phyloP scores from a whole-genome alignment of 2,797 vertebrate species.

The Gallinago stenura region DNA sequence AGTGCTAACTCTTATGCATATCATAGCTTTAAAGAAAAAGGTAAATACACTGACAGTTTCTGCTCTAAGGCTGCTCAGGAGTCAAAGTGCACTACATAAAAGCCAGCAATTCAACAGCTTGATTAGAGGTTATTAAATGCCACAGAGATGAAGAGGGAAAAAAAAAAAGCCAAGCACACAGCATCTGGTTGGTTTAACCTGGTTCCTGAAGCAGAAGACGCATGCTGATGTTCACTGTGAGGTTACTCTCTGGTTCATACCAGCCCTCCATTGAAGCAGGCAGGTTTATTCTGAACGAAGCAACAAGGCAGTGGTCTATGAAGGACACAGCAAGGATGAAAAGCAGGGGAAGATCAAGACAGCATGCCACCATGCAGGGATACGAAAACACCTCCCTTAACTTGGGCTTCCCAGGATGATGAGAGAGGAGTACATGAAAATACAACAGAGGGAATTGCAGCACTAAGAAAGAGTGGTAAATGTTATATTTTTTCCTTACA shows the following conservation, averaged over 20 bases:
- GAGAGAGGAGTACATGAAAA: not conserved
- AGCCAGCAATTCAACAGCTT: not conserved
- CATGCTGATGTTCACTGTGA: not conserved
- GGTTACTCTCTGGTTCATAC: not conserved
- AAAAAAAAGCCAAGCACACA: not conserved
- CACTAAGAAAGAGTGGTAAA: not conserved
- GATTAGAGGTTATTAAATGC: not conserved
- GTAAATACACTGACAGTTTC: not conserved
- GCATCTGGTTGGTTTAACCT: not conserved
- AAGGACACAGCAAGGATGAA: not conserved
- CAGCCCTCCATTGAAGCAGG: accelerated
- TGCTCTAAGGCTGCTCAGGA: not conserved
- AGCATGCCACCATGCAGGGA: not conserved
- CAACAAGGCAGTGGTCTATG: not conserved
- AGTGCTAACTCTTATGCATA: not conserved
- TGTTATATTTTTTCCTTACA: not conserved
- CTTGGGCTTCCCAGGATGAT: not conserved
- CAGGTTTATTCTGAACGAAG: not conserved
- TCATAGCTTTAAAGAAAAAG: not conserved
- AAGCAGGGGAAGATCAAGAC: not conserved
- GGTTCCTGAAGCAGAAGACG: not conserved
- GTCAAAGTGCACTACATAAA: not conserved
- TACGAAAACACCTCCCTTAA: not conserved
- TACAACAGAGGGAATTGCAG: not conserved
- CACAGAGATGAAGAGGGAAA: not conserved